Evolutionary conservation across 2,888 invertebrate genomes (phyloP), one percentile per base, ranked within the genome.

Genomic region (Rotaria magnacalcarata): DNA sequence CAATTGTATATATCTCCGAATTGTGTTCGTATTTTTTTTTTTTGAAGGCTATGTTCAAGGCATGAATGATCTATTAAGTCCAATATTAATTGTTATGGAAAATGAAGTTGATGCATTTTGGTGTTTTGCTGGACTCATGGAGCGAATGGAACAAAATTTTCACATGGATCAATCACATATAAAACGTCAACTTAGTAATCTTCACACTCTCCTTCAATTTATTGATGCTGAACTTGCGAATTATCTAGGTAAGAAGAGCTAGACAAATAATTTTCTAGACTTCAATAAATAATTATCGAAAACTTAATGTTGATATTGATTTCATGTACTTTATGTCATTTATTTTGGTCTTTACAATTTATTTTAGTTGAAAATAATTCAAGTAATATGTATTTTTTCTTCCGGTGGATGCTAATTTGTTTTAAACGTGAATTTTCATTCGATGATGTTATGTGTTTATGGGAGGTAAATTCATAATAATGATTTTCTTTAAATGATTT

Each of bases 51-150:
- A 92, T 89, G 92, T 95, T 0, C 96, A 97, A 91, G 99, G 99
- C 43, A 99, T 99, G 99, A 96, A 96, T 89, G 99, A 99, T 91
- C 93, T 98, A 85, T 92, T 99, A 86, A 95, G 97, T 11, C 98
- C 98, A 0, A 94, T 99, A 89, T 85, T 87, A 58, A 93, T 94
- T 89, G 93, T 97, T 84, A 93, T 97, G 92, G 94, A 94, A 88
- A 94, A 96, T 90, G 99, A 99, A 91, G 95, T 96, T 6, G 97
- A 98, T 90, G 94, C 96, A 0, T 99, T 99, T 92, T 99, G 99
- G 99, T 96, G 97, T 91, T 99, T 99, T 90, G 96, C 95, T 60
- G 97, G 97, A 16, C 96, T 97, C 89, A 98, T 99, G 96, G 94
- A 97, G 87, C 94, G 94, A 92, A 94, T 98, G 91, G 96, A 96